These are phyloP conservation scores for Procavia capensis DNA, from an alignment of 2,113 vertebrate genomes.

Conservation along the genomic window DNA sequence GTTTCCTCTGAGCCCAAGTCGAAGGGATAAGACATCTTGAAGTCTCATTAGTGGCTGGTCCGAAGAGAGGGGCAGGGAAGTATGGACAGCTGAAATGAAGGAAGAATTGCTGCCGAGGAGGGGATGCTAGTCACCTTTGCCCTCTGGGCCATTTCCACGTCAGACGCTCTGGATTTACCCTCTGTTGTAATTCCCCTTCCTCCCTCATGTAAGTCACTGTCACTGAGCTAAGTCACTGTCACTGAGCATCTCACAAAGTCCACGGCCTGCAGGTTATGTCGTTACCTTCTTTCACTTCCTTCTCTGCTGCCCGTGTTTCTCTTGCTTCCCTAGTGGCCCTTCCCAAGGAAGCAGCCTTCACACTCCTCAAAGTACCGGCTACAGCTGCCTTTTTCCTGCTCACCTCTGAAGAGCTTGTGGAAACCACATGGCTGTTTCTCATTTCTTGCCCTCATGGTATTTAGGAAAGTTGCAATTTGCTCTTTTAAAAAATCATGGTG, in stretches of 20 bases:
- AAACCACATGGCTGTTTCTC: constrained; percentile 80
- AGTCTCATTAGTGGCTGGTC: background rate
- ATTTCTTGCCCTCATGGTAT: constrained; percentile 83
- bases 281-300: background rate
- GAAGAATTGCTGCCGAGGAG: background rate
- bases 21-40: background rate
- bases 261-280: background rate
- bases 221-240: no score
- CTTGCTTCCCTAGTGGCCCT: constrained; percentile 46
- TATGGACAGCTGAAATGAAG: background rate
- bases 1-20: background rate
- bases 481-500: constrained; percentile 69
- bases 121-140: background rate
- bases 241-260: background rate
- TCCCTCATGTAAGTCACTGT: background rate
- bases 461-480: constrained; percentile 81
- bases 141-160: background rate
- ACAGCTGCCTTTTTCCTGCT: constrained; percentile 44
- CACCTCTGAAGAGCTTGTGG: constrained; percentile 69
- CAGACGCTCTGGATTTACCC: background rate
- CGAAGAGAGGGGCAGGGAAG: background rate
- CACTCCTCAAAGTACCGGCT: constrained; percentile 50
- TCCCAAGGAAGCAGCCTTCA: background rate
- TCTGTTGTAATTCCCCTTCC: background rate
- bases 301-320: background rate